phyloP scores from a whole-genome alignment of 2,113 vertebrate genomes.

The Odontophorus gujanensis region DNA sequence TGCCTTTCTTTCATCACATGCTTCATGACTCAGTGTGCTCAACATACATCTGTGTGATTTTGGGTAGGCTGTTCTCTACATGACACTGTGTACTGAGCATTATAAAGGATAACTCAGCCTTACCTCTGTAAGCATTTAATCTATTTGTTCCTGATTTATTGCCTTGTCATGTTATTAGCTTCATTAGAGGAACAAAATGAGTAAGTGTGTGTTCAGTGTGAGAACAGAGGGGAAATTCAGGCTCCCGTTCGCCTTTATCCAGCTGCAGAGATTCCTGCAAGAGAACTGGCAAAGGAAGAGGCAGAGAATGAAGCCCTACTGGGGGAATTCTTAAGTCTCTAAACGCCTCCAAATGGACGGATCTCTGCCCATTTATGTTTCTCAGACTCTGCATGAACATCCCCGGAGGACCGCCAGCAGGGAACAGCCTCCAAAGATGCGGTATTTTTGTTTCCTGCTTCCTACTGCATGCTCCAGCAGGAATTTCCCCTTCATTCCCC shows the following conservation, averaged over 20 bases:
- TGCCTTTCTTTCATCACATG: background rate
- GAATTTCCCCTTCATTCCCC: background rate
- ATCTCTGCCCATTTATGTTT: background rate
- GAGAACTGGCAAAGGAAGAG: background rate
- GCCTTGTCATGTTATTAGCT: constrained; percentile 45
- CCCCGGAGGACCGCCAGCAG: background rate
- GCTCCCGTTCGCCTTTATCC: constrained; percentile 29
- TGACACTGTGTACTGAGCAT: background rate
- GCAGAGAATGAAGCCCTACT: background rate
- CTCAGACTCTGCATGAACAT: accelerated
- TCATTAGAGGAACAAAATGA: constrained; percentile 2
- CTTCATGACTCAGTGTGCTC: background rate
- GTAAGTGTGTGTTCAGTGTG: background rate
- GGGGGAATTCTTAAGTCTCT: background rate
- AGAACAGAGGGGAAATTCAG: background rate
- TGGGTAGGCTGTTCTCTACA: constrained; percentile 19
- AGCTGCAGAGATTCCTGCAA: background rate
- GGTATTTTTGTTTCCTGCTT: background rate
- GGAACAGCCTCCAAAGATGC: background rate
- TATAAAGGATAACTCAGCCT: background rate
- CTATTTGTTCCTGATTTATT: constrained; percentile 72
- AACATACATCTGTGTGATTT: background rate
- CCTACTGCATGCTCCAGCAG: background rate
- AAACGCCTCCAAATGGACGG: background rate
- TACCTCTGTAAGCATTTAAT: background rate